A percentile compares a stretch with the other conserved stretches of the same genome.
Evolutionary conservation across 2,113 vertebrate species (phyloP).

Genomic region (Microtus ochrogaster): DNA sequence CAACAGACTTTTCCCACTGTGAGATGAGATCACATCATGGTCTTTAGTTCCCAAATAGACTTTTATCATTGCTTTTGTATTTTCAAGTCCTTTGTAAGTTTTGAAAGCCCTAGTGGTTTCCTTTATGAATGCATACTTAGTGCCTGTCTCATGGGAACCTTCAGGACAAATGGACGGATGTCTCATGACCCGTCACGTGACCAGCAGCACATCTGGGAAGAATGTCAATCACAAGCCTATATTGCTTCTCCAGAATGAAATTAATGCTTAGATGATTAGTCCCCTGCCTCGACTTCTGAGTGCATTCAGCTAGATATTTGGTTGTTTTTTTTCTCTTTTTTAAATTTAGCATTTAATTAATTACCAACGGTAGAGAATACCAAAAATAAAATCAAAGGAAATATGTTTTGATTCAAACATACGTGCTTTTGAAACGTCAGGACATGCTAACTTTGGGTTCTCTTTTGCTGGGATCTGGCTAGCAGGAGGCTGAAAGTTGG

Average conservation of each 20-base stretch:
- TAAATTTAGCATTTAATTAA: constrained; percentile 62
- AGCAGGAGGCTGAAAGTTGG: constrained; percentile 67
- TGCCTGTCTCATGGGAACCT: constrained; percentile 3
- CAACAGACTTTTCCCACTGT: constrained; percentile 13
- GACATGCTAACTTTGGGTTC: constrained; percentile 72
- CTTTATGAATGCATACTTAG: constrained; percentile 13
- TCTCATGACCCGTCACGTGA: not conserved
- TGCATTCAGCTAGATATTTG: constrained; percentile 53
- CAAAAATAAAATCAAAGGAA: constrained; percentile 74
- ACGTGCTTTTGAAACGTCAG: constrained; percentile 71
- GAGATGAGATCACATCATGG: not conserved
- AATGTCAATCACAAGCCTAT: constrained; percentile 36
- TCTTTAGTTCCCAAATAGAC: constrained; percentile 58
- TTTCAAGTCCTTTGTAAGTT: constrained; percentile 79
- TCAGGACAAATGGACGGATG: not conserved
- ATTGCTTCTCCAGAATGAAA: constrained; percentile 49
- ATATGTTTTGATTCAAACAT: constrained; percentile 66
- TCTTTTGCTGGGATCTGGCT: constrained; percentile 72
- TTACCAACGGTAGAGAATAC: constrained; percentile 78
- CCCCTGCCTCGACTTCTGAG: constrained; percentile 59
- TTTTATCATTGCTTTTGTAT: constrained; percentile 71
- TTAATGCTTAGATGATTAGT: constrained; percentile 35
- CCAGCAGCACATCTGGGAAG: not conserved
- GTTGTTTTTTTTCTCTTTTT: not conserved
- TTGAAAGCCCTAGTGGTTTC: constrained; percentile 55